A percentile compares a stretch with the other conserved stretches of the same genome.
Conservation (phyloP, 2,797 vertebrate species). For the Leptoclinus maculatus region DNA sequence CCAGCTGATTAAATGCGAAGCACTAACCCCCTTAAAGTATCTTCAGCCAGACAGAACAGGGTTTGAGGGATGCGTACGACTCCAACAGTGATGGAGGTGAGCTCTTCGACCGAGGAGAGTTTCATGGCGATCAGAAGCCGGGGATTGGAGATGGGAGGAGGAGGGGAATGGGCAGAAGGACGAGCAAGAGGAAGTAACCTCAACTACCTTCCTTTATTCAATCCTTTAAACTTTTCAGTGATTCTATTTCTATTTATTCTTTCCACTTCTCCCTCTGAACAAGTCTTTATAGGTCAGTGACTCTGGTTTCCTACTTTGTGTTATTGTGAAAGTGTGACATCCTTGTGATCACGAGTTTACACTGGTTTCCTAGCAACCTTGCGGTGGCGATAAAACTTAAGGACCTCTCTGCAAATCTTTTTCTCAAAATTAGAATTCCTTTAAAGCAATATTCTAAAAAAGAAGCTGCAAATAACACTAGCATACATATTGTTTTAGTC, state of each 20-base stretch:
- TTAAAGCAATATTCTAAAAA: not conserved
- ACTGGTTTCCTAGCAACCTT: not conserved
- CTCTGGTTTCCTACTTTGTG: slow-evolving; percentile 6
- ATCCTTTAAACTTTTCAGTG: slow-evolving; percentile 4
- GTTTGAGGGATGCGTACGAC: slow-evolving; percentile 19
- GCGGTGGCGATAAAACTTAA: not conserved
- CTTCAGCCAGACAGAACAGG: slow-evolving; percentile 31
- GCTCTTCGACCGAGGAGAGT: slow-evolving; percentile 35
- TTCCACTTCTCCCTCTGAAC: slow-evolving; percentile 30
- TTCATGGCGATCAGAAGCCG: slow-evolving; percentile 38
- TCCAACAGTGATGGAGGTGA: slow-evolving; percentile 49
- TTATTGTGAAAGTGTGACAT: slow-evolving; percentile 30
- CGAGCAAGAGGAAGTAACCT: slow-evolving; percentile 34
- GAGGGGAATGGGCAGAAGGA: slow-evolving; percentile 31
- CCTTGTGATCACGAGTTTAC: slow-evolving; percentile 29
- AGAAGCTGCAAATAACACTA: not conserved
- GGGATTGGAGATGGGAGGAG: slow-evolving; percentile 46
- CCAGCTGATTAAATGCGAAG: slow-evolving; percentile 4
- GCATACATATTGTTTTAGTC: not conserved
- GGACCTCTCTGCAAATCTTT: not conserved
- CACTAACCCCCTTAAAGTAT: slow-evolving; percentile 61
- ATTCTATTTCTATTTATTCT: slow-evolving; percentile 30
- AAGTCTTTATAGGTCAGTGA: slow-evolving; percentile 22
- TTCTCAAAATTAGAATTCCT: not conserved
- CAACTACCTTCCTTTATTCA: not conserved